Evolutionary conservation across 2,797 vertebrate species (phyloP), one percentile per base, ranked within the genome.

Genomic region (Pantherophis vulpinus): DNA sequence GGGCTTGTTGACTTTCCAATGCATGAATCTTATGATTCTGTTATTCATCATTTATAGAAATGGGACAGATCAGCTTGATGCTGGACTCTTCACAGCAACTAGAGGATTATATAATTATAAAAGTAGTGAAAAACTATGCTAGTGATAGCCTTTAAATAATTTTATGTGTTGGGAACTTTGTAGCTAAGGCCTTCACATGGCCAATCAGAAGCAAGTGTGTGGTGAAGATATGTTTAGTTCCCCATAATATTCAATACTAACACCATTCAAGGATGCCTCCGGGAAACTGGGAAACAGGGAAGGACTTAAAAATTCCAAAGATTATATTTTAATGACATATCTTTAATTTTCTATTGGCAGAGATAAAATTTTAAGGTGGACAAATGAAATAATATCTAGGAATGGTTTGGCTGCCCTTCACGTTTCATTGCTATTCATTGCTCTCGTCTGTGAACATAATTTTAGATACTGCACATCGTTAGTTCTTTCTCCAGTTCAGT

Each of bases 391-490:
- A 54, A 25, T 89, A 47, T 23, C 20, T 32, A 86, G 87, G 74
- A 94, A 91, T 32, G 88, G 74, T 29, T 18, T 91, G 12, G 7
- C 47, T 66, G 56, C 66, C 89, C 54, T 87, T 92, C 60, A 13
- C 56, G 86, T 94, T 92, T 92, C 74, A 18, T 94, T 86, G 63
- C 90, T 83, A 74, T 88, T 91, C 37, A 42, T 42, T 42, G 37
- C 93, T 55, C 23, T 47, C 4, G 70, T 58, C 90, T 55, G 10
- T 56, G 47, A 91, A 93, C 92, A 88, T 47, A 94, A 93, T 92
- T 51, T 66, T 89, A 93, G 27, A 20, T 87, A 95, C 92, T 92
- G 51, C 5, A 88, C 88, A 63, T 94, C 91, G 93, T 90, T 87
- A 94, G 94, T 89, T 32, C 14, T n/a, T 61, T 42, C 92, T 93